Conservation (phyloP, 1,140 invertebrate genomes). For the Meloidogyne chitwoodi region DNA sequence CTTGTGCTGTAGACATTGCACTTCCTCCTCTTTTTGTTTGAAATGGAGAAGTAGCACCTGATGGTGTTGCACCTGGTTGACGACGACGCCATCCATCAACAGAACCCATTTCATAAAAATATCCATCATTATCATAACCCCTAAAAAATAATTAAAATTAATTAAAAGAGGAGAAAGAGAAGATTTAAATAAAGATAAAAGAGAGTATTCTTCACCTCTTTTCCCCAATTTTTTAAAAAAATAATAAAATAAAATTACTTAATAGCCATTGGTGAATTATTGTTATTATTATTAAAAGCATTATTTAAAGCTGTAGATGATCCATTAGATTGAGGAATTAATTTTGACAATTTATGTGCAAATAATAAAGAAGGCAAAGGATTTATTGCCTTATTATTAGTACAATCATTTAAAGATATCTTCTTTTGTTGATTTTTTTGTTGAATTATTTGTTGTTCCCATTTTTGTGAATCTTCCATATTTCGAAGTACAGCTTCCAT, state of each 20-base stretch:
- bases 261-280: constrained; percentile 5
- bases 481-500: constrained; percentile 6
- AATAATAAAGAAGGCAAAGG: neutral
- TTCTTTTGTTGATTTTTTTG: constrained; percentile 14
- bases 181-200: no score
- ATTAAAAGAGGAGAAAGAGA: no score
- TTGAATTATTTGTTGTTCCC: neutral
- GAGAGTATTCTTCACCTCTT: no score
- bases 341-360: neutral
- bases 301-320: constrained; percentile 5
- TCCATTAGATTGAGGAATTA: neutral
- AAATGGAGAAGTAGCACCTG: constrained; percentile 6
- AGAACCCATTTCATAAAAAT: constrained; percentile 55
- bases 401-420: neutral
- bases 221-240: no score
- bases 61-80: constrained; percentile 26
- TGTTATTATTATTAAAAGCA: neutral
- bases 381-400: neutral
- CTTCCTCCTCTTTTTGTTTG: neutral
- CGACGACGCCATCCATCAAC: constrained; percentile 56
- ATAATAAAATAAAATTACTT: constrained; percentile 43
- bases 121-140: constrained; percentile 57
- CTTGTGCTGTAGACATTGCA: neutral
- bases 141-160: constrained; percentile 10
- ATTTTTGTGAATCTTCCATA: neutral